Conservation (phyloP, 2,888 invertebrate genomes). For the Pammene aurita region DNA sequence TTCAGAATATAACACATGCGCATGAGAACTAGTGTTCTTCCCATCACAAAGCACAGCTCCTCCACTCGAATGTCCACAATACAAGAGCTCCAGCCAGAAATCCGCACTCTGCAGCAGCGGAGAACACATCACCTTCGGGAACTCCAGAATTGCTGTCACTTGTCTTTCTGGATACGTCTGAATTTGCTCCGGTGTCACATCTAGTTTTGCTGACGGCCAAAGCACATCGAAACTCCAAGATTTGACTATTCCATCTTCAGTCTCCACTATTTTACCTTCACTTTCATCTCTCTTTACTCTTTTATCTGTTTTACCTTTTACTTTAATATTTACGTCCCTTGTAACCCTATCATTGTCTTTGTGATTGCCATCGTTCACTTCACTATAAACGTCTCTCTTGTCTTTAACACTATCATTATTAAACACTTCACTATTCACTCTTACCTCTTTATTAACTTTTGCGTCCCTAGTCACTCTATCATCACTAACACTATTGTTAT, state of each 20-base stretch:
- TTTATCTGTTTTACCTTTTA: background rate
- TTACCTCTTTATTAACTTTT: constrained; percentile 32
- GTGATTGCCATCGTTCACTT: background rate
- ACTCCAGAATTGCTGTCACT: constrained; percentile 89
- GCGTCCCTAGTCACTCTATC: constrained; percentile 5
- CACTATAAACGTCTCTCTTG: background rate
- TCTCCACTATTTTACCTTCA: constrained; percentile 70
- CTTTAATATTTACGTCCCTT: background rate
- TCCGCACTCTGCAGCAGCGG: constrained; percentile 85
- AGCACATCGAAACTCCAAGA: constrained; percentile 88
- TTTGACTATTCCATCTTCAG: constrained; percentile 72
- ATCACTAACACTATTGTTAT: constrained; percentile 46
- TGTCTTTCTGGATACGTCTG: constrained; percentile 91
- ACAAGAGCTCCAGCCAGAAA: constrained; percentile 90
- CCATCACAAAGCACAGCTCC: constrained; percentile 88
- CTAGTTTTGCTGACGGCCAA: constrained; percentile 90
- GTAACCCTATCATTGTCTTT: background rate
- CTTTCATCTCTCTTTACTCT: constrained; percentile 61
- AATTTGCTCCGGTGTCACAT: constrained; percentile 89
- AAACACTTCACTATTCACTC: background rate
- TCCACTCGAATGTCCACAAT: constrained; percentile 87
- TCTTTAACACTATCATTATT: background rate
- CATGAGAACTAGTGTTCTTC: constrained; percentile 77
- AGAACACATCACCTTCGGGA: constrained; percentile 87
- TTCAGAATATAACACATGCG: constrained; percentile 89